Conservation (phyloP, 2,888 invertebrate genomes). For the Sicus ferrugineus region DNA sequence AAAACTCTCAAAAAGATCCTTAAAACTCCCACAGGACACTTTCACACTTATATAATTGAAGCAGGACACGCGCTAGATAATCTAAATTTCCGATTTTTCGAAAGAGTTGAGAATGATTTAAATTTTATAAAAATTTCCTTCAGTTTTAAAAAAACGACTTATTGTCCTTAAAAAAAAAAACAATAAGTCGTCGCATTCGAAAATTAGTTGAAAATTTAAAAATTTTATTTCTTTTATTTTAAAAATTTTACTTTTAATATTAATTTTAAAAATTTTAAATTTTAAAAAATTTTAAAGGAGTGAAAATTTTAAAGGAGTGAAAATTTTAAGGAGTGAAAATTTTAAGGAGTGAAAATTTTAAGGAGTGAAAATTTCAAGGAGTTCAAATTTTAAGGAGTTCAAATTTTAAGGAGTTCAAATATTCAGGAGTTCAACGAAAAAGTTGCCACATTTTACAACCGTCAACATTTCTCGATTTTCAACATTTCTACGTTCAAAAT, state of each 20-base stretch:
- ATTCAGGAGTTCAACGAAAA: background rate
- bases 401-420: background rate
- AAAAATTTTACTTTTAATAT: slow-evolving; percentile 3
- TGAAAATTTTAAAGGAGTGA: background rate
- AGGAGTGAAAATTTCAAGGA: background rate
- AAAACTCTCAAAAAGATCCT: too few relatives aligned
- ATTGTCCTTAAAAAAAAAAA: too few relatives aligned
- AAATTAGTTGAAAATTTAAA: too few relatives aligned
- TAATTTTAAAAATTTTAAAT: background rate
- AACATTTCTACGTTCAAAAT: background rate
- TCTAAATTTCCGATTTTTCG: too few relatives aligned
- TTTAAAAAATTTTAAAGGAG: background rate
- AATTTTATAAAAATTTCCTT: too few relatives aligned
- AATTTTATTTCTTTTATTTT: too few relatives aligned
- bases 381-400: background rate
- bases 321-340: background rate
- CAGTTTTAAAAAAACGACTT: too few relatives aligned
- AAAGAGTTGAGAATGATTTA: too few relatives aligned
- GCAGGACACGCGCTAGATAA: too few relatives aligned
- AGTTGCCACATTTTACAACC: background rate
- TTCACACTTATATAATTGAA: too few relatives aligned
- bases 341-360: background rate
- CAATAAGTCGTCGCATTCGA: too few relatives aligned
- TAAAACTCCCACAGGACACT: too few relatives aligned
- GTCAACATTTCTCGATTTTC: background rate